Conservation (phyloP, 1,140 invertebrate genomes). For the Anoplolepis gracilipes region DNA sequence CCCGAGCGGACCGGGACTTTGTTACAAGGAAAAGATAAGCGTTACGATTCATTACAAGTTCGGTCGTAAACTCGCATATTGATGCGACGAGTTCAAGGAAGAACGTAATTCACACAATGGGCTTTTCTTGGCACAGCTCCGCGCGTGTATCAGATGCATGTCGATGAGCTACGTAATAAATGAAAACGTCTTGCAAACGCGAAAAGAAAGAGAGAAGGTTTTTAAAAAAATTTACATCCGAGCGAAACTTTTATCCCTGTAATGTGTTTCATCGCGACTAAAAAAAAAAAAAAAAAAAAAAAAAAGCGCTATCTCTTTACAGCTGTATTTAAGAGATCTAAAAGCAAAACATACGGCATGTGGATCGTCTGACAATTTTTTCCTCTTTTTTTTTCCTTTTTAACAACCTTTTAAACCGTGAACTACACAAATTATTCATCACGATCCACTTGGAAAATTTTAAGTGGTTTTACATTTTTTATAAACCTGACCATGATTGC, state of each 20-base stretch:
- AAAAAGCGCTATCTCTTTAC: not conserved
- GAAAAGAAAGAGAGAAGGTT: not conserved
- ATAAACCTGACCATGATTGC: not conserved
- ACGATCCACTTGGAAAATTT: not conserved
- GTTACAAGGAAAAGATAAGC: slow-evolving; percentile 28
- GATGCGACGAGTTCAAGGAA: slow-evolving; percentile 6
- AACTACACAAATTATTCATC: no score
- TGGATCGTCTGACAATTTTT: no score
- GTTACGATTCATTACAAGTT: slow-evolving; percentile 4
- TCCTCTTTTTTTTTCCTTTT: no score
- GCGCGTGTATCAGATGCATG: not conserved
- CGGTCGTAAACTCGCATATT: slow-evolving; percentile 31
- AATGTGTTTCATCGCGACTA: not conserved
- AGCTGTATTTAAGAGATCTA: not conserved
- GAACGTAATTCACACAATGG: not conserved
- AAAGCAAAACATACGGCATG: no score
- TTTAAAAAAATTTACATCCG: not conserved
- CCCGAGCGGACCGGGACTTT: not conserved
- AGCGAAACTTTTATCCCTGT: not conserved
- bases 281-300: no score
- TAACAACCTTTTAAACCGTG: no score
- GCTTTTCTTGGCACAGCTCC: not conserved
- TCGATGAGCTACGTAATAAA: slow-evolving; percentile 16
- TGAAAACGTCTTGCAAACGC: not conserved
- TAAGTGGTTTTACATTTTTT: not conserved